Percentiles rank a stretch among this genome's conserved stretches.
Conservation (phyloP, 2,797 vertebrate genomes). For the Dromococcyx pavoninus region DNA sequence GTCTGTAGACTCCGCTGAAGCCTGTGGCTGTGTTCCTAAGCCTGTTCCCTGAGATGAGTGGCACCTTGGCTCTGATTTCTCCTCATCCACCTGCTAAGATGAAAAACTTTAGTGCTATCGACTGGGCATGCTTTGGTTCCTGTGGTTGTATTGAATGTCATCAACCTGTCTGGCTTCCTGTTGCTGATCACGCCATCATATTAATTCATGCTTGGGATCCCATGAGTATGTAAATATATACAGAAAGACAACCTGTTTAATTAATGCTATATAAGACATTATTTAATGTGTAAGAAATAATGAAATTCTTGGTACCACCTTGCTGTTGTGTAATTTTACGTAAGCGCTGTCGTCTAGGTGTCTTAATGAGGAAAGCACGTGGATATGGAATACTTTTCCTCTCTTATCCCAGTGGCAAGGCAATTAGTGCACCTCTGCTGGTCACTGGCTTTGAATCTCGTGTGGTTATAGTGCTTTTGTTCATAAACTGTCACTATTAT, state of each 20-base stretch:
- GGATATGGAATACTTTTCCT: neutral
- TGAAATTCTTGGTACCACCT: neutral
- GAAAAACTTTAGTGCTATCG: neutral
- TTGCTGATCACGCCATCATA: neutral
- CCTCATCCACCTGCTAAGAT: neutral
- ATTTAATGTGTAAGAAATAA: neutral
- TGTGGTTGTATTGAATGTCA: neutral
- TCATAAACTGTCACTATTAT: slow-evolving; percentile 3
- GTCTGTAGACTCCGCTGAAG: neutral
- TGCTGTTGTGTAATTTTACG: neutral
- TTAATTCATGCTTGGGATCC: neutral
- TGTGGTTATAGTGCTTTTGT: neutral
- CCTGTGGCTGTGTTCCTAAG: neutral
- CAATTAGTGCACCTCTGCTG: slow-evolving; percentile 18
- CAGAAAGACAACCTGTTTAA: neutral
- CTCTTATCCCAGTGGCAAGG: neutral
- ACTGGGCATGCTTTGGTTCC: neutral
- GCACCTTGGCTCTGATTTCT: neutral
- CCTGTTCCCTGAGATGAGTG: neutral
- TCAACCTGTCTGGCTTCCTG: neutral
- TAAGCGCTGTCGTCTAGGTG: neutral
- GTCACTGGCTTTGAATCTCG: neutral
- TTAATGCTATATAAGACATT: neutral
- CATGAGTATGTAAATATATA: neutral
- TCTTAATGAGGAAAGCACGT: neutral